Percentiles rank a stretch among this genome's conserved stretches.
Evolutionary conservation across 2,888 invertebrate genomes (phyloP).

Genomic region (Creontiades dilutus): DNA sequence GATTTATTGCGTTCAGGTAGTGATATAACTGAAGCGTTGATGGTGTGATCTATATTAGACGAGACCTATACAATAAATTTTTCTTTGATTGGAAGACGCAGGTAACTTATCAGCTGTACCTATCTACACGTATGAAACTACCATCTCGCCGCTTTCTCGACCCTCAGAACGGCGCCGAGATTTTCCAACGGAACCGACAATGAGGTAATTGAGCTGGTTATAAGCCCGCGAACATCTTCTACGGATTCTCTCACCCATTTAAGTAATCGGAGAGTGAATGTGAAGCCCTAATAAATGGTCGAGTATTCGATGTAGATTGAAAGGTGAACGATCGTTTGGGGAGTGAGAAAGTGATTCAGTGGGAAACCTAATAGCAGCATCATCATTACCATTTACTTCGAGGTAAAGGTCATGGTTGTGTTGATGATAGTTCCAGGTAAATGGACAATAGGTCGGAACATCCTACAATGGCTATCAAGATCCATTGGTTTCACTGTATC

Average conservation of each 20-base stretch:
- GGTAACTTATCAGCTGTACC: too few species aligned
- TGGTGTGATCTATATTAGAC: too few species aligned
- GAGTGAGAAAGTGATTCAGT: constrained; percentile 11
- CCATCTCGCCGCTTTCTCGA: background rate
- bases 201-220: constrained; percentile 12
- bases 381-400: background rate
- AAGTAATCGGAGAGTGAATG: constrained; percentile 1
- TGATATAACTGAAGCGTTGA: too few species aligned
- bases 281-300: background rate
- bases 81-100: too few species aligned
- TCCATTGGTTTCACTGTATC: background rate
- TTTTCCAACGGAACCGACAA: constrained; percentile 8
- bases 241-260: constrained; percentile 19
- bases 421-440: background rate
- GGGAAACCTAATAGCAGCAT: constrained; percentile 3
- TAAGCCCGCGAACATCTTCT: background rate
- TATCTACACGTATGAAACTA: background rate
- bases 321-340: constrained; percentile 2
- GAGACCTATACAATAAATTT: too few species aligned
- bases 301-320: constrained; percentile 3
- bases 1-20: too few species aligned
- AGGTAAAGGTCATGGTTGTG: background rate
- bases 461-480: background rate
- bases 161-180: background rate
- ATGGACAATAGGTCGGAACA: background rate